A percentile compares a stretch with the other conserved stretches of the same genome.
These are phyloP conservation scores for Phasianus colchicus DNA, from an alignment of 2,113 vertebrate genomes.

Conservation along the genomic window DNA sequence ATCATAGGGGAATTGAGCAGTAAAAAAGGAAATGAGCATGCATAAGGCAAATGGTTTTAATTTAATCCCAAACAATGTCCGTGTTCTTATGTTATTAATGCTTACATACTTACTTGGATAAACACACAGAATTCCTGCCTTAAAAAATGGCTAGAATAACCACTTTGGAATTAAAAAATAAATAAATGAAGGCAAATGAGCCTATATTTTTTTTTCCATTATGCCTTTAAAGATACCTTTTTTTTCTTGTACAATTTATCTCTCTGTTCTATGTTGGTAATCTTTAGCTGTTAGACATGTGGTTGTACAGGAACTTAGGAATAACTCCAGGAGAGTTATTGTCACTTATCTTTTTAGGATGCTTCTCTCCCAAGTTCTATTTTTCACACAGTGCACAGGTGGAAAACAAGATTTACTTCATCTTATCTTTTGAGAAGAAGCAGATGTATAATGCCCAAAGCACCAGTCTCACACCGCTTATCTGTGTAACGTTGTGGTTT, in stretches of 20 bases:
- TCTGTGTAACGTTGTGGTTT: background rate
- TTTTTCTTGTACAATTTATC: rapidly evolving
- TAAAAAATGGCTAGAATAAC: background rate
- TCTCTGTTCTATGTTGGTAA: background rate
- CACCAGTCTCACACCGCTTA: background rate
- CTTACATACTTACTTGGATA: conserved; percentile 67
- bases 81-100: conserved; percentile 47
- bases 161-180: background rate
- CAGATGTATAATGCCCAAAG: background rate
- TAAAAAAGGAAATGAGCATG: conserved; percentile 81
- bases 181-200: background rate
- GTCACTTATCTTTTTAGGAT: background rate
- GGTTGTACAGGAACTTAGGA: background rate
- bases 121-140: conserved; percentile 50
- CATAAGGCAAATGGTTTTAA: conserved; percentile 76
- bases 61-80: conserved; percentile 77
- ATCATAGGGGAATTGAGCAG: conserved; percentile 79
- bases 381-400: background rate
- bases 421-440: background rate
- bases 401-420: background rate
- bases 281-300: background rate
- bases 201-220: background rate
- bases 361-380: background rate
- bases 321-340: background rate
- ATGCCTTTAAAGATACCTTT: background rate